Conservation (phyloP, 2,888 invertebrate species). For the Odontocolon sp. region DNA sequence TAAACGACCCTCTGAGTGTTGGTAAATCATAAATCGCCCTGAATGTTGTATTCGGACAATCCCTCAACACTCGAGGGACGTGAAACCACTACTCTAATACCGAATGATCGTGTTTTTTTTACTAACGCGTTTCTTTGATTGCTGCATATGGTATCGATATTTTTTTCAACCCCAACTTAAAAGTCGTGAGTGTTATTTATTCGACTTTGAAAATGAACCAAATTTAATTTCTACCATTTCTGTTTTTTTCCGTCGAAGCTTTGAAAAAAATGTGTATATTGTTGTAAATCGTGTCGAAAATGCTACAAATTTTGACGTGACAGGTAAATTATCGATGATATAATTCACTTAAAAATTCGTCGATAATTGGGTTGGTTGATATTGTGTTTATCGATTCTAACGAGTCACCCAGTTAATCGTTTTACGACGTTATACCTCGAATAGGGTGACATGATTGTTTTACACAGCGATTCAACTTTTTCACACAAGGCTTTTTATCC, state of each 20-base stretch:
- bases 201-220: too few relatives aligned
- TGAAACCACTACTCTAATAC: slow-evolving; percentile 2
- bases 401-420: slow-evolving; percentile 8
- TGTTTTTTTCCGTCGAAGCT: too few relatives aligned
- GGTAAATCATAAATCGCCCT: slow-evolving; percentile 55
- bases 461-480: slow-evolving; percentile 62
- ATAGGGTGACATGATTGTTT: slow-evolving; percentile 69
- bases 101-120: background rate
- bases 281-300: too few relatives aligned
- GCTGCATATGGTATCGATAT: too few relatives aligned
- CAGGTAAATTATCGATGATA: too few relatives aligned
- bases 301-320: too few relatives aligned
- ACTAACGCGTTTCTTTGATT: background rate
- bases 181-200: too few relatives aligned
- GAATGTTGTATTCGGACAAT: background rate
- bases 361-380: background rate
- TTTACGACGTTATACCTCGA: slow-evolving; percentile 28
- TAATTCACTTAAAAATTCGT: background rate
- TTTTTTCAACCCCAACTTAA: too few relatives aligned
- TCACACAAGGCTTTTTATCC: slow-evolving; percentile 30
- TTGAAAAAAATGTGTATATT: too few relatives aligned
- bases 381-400: background rate
- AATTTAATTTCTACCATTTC: too few relatives aligned
- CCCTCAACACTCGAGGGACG: background rate
- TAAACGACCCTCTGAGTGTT: slow-evolving; percentile 52